A percentile compares a stretch with the other conserved stretches of the same genome.
Evolutionary conservation across 2,888 invertebrate genomes (phyloP).

Genomic region (Macrosiphum euphorbiae): DNA sequence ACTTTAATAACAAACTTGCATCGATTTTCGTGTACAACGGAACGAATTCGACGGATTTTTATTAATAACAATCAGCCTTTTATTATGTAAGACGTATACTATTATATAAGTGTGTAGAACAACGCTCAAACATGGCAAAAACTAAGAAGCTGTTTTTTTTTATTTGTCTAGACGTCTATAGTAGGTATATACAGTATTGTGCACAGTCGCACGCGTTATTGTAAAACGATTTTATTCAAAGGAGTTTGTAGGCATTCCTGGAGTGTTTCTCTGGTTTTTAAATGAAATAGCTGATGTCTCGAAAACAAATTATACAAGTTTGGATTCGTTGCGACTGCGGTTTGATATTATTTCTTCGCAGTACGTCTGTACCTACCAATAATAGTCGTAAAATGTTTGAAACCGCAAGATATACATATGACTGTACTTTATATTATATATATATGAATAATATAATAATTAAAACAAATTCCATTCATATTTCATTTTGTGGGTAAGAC

Average conservation of each 20-base stretch:
- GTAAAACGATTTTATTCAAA: slow-evolving; percentile 10
- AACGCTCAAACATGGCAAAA: background rate
- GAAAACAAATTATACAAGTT: background rate
- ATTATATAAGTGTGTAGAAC: background rate
- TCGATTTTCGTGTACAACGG: background rate
- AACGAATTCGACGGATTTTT: background rate
- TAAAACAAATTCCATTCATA: background rate
- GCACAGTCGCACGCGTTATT: background rate
- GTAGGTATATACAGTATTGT: background rate
- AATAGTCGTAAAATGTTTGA: background rate
- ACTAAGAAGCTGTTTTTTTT: background rate
- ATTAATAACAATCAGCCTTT: background rate
- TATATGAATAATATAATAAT: background rate
- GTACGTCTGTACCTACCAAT: background rate
- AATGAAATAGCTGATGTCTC: background rate
- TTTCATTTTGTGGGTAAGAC: background rate
- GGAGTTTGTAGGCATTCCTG: background rate
- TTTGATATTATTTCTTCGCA: background rate
- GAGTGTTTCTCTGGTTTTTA: background rate
- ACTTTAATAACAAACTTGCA: background rate
- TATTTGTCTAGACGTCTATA: background rate
- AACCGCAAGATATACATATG: background rate
- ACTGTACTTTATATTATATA: background rate
- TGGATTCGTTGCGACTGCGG: background rate
- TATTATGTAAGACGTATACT: background rate